A percentile compares a stretch with the other conserved stretches of the same genome.
phyloP scores from a whole-genome alignment of 2,888 invertebrate species.

The Oegoconia quadripuncta region DNA sequence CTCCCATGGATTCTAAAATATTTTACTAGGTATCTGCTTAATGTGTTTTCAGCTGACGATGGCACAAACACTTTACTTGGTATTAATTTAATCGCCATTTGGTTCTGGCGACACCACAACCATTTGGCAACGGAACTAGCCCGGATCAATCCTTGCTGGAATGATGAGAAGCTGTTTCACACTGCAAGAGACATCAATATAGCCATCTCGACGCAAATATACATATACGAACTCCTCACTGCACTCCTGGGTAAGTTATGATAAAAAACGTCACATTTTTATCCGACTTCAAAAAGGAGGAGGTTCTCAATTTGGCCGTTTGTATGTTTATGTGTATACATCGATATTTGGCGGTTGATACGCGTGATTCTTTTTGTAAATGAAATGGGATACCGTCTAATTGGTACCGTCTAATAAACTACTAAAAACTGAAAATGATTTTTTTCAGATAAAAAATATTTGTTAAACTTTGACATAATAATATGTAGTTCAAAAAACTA shows the following conservation, averaged over 20 bases:
- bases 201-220: constrained; percentile 33
- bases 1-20: no score
- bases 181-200: constrained; percentile 43
- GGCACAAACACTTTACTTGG: constrained; percentile 12
- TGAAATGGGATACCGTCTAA: no score
- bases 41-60: constrained; percentile 17
- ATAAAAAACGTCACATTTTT: not conserved
- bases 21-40: no score
- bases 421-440: no score
- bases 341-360: no score
- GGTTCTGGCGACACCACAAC: constrained; percentile 44
- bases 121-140: constrained; percentile 31
- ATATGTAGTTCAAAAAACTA: no score
- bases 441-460: no score
- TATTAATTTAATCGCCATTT: constrained; percentile 27
- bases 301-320: no score
- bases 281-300: not conserved
- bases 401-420: no score
- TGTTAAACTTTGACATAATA: no score
- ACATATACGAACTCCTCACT: constrained; percentile 35
- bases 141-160: constrained; percentile 40
- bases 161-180: constrained; percentile 37
- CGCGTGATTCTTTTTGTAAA: no score
- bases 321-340: no score
- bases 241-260: constrained; percentile 33